These are phyloP conservation scores for Hystrix cristata DNA, from an alignment of 2,113 vertebrate species.

Conservation along the genomic window DNA sequence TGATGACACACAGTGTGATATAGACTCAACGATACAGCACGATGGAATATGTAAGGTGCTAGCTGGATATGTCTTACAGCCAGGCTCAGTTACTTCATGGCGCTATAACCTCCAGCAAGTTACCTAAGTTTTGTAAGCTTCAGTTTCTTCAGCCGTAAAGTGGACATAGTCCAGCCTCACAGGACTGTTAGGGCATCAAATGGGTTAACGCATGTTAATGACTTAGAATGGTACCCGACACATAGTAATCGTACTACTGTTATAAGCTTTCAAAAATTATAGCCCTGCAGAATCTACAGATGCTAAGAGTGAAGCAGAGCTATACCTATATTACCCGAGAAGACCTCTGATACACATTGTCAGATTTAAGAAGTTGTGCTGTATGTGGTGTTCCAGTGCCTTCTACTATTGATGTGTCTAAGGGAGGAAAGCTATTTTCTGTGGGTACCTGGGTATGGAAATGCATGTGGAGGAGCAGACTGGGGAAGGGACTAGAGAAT, in stretches of 20 bases:
- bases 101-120: background rate
- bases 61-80: background rate
- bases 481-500: background rate
- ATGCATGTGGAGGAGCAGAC: background rate
- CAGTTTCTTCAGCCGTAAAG: constrained; percentile 19
- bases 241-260: background rate
- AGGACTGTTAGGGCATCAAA: background rate
- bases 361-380: background rate
- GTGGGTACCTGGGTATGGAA: background rate
- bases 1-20: background rate
- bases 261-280: background rate
- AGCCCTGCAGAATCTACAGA: background rate
- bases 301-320: background rate
- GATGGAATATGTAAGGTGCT: background rate
- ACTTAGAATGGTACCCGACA: background rate
- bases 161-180: background rate
- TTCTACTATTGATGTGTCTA: background rate
- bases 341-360: background rate
- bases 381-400: background rate
- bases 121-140: constrained; percentile 7
- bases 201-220: background rate
- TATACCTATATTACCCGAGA: background rate
- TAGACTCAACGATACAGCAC: background rate
- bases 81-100: background rate
- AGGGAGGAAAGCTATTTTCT: background rate